Evolutionary conservation across 2,797 vertebrate species (phyloP).

Genomic region (Enteromius paludinosus): DNA sequence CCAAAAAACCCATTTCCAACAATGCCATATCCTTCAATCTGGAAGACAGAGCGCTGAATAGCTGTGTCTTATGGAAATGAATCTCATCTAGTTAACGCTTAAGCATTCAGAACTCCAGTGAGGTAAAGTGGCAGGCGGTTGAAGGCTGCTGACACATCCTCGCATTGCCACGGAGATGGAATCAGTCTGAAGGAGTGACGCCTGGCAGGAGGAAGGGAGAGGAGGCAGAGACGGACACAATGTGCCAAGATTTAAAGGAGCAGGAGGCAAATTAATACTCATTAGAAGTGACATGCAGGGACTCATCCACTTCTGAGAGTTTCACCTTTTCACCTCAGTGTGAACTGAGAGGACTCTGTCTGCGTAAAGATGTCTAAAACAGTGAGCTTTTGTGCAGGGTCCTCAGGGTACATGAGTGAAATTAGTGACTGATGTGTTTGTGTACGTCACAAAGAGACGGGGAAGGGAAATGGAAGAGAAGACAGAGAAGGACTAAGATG

Average conservation of each 20-base stretch:
- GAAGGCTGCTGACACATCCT: slow-evolving; percentile 65
- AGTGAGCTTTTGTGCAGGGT: slow-evolving; percentile 21
- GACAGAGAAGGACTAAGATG: neutral
- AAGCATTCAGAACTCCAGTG: slow-evolving; percentile 29
- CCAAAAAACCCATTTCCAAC: neutral
- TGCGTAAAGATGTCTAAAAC: neutral
- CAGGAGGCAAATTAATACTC: slow-evolving; percentile 56
- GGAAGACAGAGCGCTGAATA: neutral
- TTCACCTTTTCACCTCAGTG: slow-evolving; percentile 44
- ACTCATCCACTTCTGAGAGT: slow-evolving; percentile 10
- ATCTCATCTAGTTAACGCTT: slow-evolving; percentile 16
- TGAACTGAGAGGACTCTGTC: slow-evolving; percentile 27
- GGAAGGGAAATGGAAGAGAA: neutral
- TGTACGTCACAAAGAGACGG: neutral
- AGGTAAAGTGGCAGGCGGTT: slow-evolving; percentile 45
- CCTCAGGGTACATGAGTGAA: slow-evolving; percentile 7
- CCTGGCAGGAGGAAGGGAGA: slow-evolving; percentile 62
- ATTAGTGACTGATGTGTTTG: neutral
- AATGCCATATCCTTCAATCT: neutral
- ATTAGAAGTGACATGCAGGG: slow-evolving; percentile 35
- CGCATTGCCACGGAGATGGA: slow-evolving; percentile 68
- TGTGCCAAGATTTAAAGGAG: slow-evolving; percentile 56
- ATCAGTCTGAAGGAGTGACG: slow-evolving; percentile 69
- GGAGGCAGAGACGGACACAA: slow-evolving; percentile 66
- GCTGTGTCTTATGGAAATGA: neutral